Conservation (phyloP, 2,797 vertebrate genomes). For the Danio jaintianensis region DNA sequence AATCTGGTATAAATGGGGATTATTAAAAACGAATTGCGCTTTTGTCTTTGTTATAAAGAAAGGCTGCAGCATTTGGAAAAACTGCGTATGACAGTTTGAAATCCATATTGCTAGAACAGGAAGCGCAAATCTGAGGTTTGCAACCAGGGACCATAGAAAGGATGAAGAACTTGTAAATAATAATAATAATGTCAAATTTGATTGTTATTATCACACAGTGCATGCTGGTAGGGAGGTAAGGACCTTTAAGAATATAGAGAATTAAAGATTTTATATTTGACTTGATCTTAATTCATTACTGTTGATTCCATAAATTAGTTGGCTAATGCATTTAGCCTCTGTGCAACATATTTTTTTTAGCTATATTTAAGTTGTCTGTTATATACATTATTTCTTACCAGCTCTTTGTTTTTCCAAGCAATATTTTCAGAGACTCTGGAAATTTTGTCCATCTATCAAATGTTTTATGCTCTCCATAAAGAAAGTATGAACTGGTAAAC, state of each 20-base stretch:
- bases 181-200: background rate
- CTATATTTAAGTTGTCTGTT: background rate
- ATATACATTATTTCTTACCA: background rate
- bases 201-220: background rate
- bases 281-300: too few relatives aligned
- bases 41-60: background rate
- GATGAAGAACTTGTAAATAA: background rate
- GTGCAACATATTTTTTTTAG: background rate
- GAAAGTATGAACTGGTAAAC: background rate
- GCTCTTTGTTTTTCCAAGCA: background rate
- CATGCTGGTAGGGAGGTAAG: background rate
- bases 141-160: background rate
- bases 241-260: background rate
- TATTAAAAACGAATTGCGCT: background rate
- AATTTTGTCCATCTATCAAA: background rate
- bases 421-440: background rate
- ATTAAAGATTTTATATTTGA: background rate
- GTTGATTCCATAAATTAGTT: background rate
- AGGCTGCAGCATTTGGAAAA: slow-evolving; percentile 15
- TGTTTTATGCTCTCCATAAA: background rate
- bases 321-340: background rate
- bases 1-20: background rate
- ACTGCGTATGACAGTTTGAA: background rate
- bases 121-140: background rate
- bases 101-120: background rate